Conservation (phyloP, 2,113 vertebrate genomes). For the Phycodurus eques region DNA sequence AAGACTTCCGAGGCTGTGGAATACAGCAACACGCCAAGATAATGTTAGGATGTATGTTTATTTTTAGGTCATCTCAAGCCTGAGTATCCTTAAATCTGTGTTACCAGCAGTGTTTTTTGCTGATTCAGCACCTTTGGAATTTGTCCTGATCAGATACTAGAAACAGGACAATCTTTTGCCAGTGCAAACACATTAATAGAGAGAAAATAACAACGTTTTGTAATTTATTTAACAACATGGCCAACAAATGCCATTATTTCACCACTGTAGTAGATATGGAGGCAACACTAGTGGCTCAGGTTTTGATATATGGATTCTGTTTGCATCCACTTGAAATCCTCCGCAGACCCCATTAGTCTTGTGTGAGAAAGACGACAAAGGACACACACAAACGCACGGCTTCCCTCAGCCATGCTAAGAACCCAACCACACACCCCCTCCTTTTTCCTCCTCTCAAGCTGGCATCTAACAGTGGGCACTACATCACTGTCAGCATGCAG, state of each 20-base stretch:
- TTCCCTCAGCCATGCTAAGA: constrained; percentile 60
- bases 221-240: not conserved
- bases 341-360: constrained; percentile 67
- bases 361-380: constrained; percentile 55
- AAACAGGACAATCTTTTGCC: not conserved
- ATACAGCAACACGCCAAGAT: not conserved
- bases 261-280: not conserved
- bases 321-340: constrained; percentile 63
- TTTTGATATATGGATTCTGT: constrained; percentile 58
- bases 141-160: not conserved
- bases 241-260: not conserved
- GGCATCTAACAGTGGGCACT: constrained; percentile 79
- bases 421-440: constrained; percentile 26
- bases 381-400: constrained; percentile 31
- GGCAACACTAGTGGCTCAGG: constrained; percentile 46
- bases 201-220: not conserved
- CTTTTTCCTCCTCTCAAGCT: constrained; percentile 54
- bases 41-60: not conserved
- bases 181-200: not conserved
- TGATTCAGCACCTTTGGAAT: not conserved
- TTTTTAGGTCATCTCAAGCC: not conserved
- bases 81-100: too few relatives aligned
- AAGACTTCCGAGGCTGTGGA: not conserved
- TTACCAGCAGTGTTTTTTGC: not conserved
- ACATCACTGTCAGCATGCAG: constrained; percentile 81